Conservation (phyloP, 1,140 invertebrate species). For the Bombus balteatus region DNA sequence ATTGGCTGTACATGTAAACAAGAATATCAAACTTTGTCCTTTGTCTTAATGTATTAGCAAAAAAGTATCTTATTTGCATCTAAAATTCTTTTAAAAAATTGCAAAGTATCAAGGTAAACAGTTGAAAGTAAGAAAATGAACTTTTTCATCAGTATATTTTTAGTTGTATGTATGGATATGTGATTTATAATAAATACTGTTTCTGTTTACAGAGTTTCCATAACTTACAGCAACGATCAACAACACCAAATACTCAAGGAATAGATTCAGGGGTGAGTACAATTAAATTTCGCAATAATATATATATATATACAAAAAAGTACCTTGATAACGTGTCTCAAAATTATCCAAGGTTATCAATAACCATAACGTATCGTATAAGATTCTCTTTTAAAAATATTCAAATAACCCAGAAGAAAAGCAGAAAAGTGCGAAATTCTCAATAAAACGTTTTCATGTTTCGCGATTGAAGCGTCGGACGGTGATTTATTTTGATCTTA, state of each 20-base stretch:
- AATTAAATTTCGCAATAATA: background rate
- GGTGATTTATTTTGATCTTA: slow-evolving; percentile 9
- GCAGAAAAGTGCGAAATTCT: too few species aligned
- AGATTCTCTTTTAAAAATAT: background rate
- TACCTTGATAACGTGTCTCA: background rate
- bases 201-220: slow-evolving; percentile 79
- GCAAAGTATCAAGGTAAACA: background rate
- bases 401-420: background rate
- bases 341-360: background rate
- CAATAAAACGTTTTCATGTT: background rate
- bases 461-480: background rate
- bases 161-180: background rate
- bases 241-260: slow-evolving; percentile 82
- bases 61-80: background rate
- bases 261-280: slow-evolving; percentile 81
- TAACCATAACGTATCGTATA: background rate
- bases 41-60: background rate
- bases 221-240: slow-evolving; percentile 80
- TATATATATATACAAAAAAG: background rate
- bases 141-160: background rate
- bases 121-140: background rate
- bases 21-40: background rate
- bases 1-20: background rate
- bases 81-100: background rate
- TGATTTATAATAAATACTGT: background rate